Evolutionary conservation across 2,797 vertebrate species (phyloP), one percentile per base, ranked within the genome.

Genomic region (Catamblyrhynchus diadema): DNA sequence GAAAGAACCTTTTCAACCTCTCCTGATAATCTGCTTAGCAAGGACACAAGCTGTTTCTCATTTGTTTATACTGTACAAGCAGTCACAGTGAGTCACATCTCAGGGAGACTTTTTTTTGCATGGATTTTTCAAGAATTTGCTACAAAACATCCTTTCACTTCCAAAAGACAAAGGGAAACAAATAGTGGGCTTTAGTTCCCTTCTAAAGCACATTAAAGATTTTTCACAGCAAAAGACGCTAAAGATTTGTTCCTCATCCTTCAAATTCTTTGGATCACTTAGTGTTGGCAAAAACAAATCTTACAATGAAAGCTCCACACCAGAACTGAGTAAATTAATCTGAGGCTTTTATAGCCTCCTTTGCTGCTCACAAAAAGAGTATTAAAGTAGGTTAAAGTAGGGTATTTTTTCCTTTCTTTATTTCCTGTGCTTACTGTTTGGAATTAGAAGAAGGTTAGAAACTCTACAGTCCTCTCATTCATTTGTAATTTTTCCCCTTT

Each of bases 21-120:
- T 90, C 61, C 82, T 54, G 81, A 82, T 95, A 95, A 95, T 94
- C 93, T 96, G 75, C 94, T 95, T 94, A 94, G 85, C 72, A 39
- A 94, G 84, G 85, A 89, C 90, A 88, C 85, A 94, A 94, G 94
- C 94, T 94, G 94, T 4, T 88, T 91, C 86, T 67, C 72, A 45
- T 88, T 94, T 92, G 91, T 82, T 79, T 93, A 62, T 37, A 86
- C 80, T 92, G 83, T 70, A 88, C 77, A 88, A 89, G 93, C 74
- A 78, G 74, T 66, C 60, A 33, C 88, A 75, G 65, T 81, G 91
- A 96, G 77, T 88, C 91, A 90, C 77, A 88, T 74, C 80, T 86
- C 61, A 86, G 2, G 4, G 77, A 86, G 61, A 59, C 62, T 25
- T 57, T 59, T 28, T 64, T 84, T 75, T 42, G 33, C 59, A 75